Base-by-base conservation (phyloP, 2,888 invertebrate genomes). In the Dendrolimus houi region DNA sequence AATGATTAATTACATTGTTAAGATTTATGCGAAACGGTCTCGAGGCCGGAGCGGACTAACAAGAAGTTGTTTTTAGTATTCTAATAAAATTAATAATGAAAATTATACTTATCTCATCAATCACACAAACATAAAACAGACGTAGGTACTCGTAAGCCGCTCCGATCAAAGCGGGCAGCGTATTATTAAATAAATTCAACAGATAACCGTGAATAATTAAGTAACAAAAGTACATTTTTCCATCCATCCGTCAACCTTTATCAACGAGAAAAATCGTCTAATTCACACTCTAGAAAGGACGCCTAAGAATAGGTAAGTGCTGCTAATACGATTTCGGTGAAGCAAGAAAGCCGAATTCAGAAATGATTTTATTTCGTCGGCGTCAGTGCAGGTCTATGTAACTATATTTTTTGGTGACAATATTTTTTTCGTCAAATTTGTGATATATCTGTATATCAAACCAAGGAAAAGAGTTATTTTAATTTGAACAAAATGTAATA, bases 261-360 rank as follows among this genome's bases (percentile, higher is more conserved):
- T 89, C 88, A 84, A 67, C 70, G 75, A 83, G 84, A 85, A 85
- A 87, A 85, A 88, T 87, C 87, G 77, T 80, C 86, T 86, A 83
- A 87, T 88, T 88, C 83, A 87, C 87, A 87, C 87, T 79, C 85
- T 74, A 73, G 74, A 70, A 73, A 72, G 66, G 55, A 62, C 29
- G 29, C 6, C 29, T 29, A 29, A 29, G 29, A 29, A 29, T 29
- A 29, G 29, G 29, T 29, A 29, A 6, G 29, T 29, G 29, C 29
- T 29, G 29, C 29, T 29, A 29, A 29, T 29, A 29, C 29, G 29
- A 29, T 29, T 29, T 29, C 29, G 29, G 3, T 29, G 29, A 6
- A 29, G 6, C 29, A 29, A 29, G 29, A 29, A 29, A 29, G 29
- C 29, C 29, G 29, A 29, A 29, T 29, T 29, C 6, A 29, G 29